These are phyloP conservation scores for Oreotrochilus melanogaster DNA, from an alignment of 2,113 vertebrate genomes.

Conservation along the genomic window DNA sequence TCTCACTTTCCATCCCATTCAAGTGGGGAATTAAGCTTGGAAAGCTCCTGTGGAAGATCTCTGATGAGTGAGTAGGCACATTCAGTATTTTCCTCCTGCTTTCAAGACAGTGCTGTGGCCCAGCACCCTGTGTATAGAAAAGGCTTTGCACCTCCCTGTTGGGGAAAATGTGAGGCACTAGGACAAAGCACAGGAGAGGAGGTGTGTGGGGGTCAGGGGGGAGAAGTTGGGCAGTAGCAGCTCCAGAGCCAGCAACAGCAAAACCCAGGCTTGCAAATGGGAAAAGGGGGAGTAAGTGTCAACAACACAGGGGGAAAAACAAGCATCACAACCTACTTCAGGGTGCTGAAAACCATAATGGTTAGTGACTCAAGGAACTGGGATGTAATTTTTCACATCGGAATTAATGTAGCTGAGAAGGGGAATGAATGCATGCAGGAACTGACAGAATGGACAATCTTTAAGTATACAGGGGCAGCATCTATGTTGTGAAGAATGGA, in stretches of 20 bases:
- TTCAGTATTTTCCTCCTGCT: neutral
- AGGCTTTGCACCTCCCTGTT: neutral
- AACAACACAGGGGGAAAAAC: neutral
- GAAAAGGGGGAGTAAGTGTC: neutral
- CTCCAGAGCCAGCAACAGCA: neutral
- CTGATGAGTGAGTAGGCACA: neutral
- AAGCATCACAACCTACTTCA: neutral
- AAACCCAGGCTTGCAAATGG: neutral
- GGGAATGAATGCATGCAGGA: neutral
- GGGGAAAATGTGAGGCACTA: neutral
- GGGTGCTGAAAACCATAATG: neutral
- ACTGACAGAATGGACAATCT: neutral
- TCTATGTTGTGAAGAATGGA: neutral
- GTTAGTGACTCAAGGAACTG: neutral
- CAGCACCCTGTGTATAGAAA: neutral
- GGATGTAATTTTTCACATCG: neutral
- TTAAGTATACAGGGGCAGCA: neutral
- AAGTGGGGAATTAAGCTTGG: neutral
- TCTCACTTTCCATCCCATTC: neutral
- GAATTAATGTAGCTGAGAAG: neutral
- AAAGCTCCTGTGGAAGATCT: neutral
- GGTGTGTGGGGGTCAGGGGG: accelerated
- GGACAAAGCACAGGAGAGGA: neutral
- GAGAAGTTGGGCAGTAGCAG: accelerated
- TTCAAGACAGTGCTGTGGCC: neutral